phyloP scores from a whole-genome alignment of 2,113 vertebrate species.

The Mus pahari region DNA sequence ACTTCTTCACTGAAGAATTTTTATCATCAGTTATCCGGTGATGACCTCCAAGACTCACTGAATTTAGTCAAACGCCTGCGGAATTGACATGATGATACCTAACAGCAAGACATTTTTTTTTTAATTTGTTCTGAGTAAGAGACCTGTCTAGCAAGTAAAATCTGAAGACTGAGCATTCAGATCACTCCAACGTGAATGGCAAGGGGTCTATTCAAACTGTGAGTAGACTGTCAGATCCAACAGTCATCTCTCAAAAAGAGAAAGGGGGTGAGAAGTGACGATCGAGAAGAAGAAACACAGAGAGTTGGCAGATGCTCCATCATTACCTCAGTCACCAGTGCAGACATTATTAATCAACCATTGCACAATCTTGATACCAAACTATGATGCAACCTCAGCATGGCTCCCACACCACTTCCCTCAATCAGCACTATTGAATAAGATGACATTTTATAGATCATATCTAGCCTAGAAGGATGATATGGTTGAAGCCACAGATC shows the following conservation, averaged over 20 bases:
- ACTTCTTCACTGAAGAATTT: constrained; percentile 14
- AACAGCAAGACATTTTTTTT: not conserved
- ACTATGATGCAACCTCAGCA: not conserved
- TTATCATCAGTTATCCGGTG: not conserved
- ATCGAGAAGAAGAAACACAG: not conserved
- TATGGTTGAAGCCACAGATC: not conserved
- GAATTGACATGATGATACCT: not conserved
- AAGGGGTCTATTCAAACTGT: not conserved
- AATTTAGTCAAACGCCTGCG: not conserved
- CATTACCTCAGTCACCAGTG: too few species aligned
- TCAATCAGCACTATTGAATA: not conserved
- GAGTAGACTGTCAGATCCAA: not conserved
- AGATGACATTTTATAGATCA: not conserved
- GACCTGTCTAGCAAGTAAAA: not conserved
- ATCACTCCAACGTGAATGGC: not conserved
- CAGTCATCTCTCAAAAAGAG: not conserved
- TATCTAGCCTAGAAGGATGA: not conserved
- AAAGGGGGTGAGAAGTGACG: not conserved
- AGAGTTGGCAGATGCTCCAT: not conserved
- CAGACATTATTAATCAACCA: not conserved
- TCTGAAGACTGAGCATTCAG: not conserved
- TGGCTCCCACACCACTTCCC: not conserved
- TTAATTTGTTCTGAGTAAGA: not conserved
- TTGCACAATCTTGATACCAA: not conserved
- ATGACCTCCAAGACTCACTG: not conserved